Percentiles rank a stretch among this genome's conserved stretches.
These are phyloP conservation scores for Trogon surrucura DNA, from an alignment of 2,113 vertebrate genomes.

Conservation along the genomic window DNA sequence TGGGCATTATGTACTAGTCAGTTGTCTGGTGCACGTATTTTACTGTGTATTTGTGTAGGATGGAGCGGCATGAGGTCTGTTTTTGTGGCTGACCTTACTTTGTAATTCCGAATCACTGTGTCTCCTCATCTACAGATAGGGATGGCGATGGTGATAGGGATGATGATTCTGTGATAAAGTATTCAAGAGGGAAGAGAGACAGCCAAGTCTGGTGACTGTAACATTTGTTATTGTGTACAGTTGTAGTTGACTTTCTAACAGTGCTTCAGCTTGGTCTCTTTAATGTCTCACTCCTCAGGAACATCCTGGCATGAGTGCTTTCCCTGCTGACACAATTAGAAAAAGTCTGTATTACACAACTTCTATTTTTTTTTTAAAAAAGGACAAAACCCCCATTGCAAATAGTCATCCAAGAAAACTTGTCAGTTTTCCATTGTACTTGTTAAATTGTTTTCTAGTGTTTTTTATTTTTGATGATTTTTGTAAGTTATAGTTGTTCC, in stretches of 20 bases:
- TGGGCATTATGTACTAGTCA: not conserved
- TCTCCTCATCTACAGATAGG: not conserved
- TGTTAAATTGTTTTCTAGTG: not conserved
- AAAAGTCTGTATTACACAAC: not conserved
- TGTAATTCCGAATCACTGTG: not conserved
- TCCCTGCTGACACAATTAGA: not conserved
- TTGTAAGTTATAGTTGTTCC: not conserved
- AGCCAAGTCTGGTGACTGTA: not conserved
- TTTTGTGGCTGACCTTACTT: not conserved
- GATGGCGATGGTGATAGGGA: not conserved
- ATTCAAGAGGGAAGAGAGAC: not conserved
- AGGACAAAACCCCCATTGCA: accelerated
- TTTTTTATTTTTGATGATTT: not conserved
- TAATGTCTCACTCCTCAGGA: not conserved
- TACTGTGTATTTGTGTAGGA: not conserved
- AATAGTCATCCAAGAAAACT: not conserved
- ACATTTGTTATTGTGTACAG: not conserved
- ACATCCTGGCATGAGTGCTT: not conserved
- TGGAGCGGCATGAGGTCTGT: accelerated
- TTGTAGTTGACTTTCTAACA: not conserved
- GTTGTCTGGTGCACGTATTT: not conserved
- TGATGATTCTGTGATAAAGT: not conserved
- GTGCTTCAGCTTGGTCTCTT: not conserved
- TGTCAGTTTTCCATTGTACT: not conserved
- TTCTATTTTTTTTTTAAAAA: not conserved